A percentile compares a stretch with the other conserved stretches of the same genome.
Evolutionary conservation across 1,140 invertebrate genomes (phyloP).

Genomic region (Trichoplusia ni): DNA sequence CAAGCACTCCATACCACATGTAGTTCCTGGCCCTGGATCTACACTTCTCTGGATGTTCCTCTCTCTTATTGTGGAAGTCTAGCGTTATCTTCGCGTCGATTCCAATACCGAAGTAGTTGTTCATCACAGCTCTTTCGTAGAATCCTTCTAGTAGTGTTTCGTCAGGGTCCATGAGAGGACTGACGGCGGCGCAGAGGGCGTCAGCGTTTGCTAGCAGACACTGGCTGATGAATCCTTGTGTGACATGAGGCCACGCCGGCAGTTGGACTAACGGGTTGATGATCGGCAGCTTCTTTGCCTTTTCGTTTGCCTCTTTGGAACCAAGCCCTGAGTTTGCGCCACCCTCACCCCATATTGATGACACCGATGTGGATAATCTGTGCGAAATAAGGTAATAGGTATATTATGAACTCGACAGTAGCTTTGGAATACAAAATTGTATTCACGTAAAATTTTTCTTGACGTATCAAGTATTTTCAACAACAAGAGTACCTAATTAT

Average conservation of each 20-base stretch:
- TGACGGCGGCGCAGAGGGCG: conserved; percentile 96
- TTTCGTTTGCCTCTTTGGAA: conserved; percentile 72
- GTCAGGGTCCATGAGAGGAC: conserved; percentile 95
- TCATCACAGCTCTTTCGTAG: conserved; percentile 98
- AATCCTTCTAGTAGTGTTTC: conserved; percentile 95
- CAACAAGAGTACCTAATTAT: no score
- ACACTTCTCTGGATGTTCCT: conserved; percentile 99
- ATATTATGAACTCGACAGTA: no score
- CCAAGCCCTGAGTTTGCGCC: conserved; percentile 45
- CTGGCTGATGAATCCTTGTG: conserved; percentile 77
- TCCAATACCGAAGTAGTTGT: conserved; percentile 99
- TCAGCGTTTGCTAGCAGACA: conserved; percentile 98
- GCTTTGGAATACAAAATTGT: no score
- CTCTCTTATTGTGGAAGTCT: conserved; percentile 98
- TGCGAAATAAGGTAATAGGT: no score
- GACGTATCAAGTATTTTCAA: no score
- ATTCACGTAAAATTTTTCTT: no score
- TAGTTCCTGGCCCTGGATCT: conserved; percentile 96
- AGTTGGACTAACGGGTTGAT: conserved; percentile 93
- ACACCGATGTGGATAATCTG: conserved; percentile 79
- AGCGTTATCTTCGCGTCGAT: conserved; percentile 99
- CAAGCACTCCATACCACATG: conserved; percentile 98
- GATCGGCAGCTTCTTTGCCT: conserved; percentile 90
- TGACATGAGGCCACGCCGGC: conserved; percentile 92
- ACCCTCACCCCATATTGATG: conserved; percentile 80